Evolutionary conservation across 2,888 invertebrate species (phyloP).

Genomic region (Sicus ferrugineus): DNA sequence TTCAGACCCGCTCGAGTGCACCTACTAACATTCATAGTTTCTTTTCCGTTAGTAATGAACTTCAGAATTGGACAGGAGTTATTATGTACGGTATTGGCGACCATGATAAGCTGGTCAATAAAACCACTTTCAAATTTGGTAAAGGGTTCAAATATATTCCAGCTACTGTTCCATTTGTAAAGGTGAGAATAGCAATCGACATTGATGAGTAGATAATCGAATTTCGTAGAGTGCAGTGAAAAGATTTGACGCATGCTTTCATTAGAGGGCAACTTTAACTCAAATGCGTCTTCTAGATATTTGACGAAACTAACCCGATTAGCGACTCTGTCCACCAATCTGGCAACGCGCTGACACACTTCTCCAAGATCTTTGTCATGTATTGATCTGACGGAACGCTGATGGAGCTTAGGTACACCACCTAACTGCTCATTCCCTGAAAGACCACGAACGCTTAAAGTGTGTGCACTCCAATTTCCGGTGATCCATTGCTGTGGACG

Average conservation of each 20-base stretch:
- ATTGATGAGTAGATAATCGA: slow-evolving; percentile 54
- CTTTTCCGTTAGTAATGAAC: slow-evolving; percentile 57
- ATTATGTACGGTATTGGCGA: neutral
- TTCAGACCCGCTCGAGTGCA: slow-evolving; percentile 48
- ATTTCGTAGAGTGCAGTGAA: neutral
- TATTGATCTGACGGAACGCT: slow-evolving; percentile 6
- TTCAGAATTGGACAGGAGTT: slow-evolving; percentile 48
- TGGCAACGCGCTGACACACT: slow-evolving; percentile 46
- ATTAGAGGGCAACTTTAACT: slow-evolving; percentile 18
- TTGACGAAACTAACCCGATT: slow-evolving; percentile 55
- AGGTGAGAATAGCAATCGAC: slow-evolving; percentile 64
- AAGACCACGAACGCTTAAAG: slow-evolving; percentile 42
- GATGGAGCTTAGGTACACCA: slow-evolving; percentile 7
- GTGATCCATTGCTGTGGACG: slow-evolving; percentile 61
- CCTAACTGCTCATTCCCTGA: slow-evolving; percentile 35
- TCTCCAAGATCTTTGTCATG: slow-evolving; percentile 36
- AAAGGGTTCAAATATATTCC: slow-evolving; percentile 50
- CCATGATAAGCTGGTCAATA: slow-evolving; percentile 63
- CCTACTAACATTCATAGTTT: slow-evolving; percentile 38
- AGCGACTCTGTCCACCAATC: slow-evolving; percentile 28
- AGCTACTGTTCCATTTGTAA: slow-evolving; percentile 60
- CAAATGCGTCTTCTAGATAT: slow-evolving; percentile 64
- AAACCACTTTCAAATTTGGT: slow-evolving; percentile 64
- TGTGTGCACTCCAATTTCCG: slow-evolving; percentile 65
- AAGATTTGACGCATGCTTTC: slow-evolving; percentile 3